Evolutionary conservation across 2,797 vertebrate genomes (phyloP), one percentile per base, ranked within the genome.

Genomic region (Antennarius maculatus): DNA sequence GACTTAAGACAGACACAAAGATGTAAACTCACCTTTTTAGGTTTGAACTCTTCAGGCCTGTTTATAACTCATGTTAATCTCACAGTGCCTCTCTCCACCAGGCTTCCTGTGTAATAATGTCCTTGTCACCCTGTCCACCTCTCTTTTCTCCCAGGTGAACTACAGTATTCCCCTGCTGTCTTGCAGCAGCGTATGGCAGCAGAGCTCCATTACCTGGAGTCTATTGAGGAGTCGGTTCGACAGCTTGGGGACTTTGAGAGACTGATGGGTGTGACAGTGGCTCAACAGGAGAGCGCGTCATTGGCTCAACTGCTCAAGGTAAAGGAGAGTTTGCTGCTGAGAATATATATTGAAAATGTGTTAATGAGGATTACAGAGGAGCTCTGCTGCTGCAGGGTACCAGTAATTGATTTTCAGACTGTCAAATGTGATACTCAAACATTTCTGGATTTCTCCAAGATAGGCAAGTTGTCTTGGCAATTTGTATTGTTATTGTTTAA

Each of bases 221-320:
- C 95, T 4, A 92, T 98, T 6, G 97, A 99, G 84, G 97, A 98
- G 85, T 97, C 97, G 0, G 90, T 97, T n/a, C 92, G 94, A 17
- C 97, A 99, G 62, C 92, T 99, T 9, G 91, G 95, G 0, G 95
- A 98, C 0, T 77, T 97, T 28, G 98, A 99, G 82, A 91, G 95
- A 10, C 86, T 96, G 0, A 90, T 96, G 74, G 95, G 94, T 6
- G 93, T 99, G 45, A 95, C 96, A 2, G 90, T 97, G 57, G 97
- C 97, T 59, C 96, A 99, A 73, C 96, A 98, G 84, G 97, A 99
- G 85, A 97, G 90, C 0, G 94, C 94, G 5, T 95, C 96, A 18
- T 85, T 99, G 70, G 95, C 96, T 77, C 96, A 98, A 82, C 96
- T 98, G 81, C 94, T 99, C n/a, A 97, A 97, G 95, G 98, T 99